phyloP scores from a whole-genome alignment of 2,888 invertebrate species.

The Agrochola circellaris region DNA sequence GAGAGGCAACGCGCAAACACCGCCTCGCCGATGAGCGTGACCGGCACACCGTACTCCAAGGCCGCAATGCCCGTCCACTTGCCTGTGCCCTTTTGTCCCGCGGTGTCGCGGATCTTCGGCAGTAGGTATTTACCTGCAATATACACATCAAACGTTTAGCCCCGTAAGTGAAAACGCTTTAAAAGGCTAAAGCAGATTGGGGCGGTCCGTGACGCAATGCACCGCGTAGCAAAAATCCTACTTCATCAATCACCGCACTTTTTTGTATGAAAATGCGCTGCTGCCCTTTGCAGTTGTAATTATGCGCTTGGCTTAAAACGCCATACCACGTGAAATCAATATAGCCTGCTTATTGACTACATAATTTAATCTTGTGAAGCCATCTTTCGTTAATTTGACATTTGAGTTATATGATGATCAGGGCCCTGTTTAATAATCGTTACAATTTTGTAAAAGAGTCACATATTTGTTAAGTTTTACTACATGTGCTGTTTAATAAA shows the following conservation, averaged over 20 bases:
- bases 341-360: neutral
- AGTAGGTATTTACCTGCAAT: slow-evolving; percentile 93
- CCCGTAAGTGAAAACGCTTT: neutral
- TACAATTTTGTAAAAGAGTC: too few relatives aligned
- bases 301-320: too few relatives aligned
- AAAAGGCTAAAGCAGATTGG: too few relatives aligned
- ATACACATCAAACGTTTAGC: slow-evolving; percentile 5
- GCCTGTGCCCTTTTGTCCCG: slow-evolving; percentile 99
- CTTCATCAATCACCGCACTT: too few relatives aligned
- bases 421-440: too few relatives aligned
- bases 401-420: neutral
- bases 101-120: slow-evolving; percentile 98
- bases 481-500: too few relatives aligned
- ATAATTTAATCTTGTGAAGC: neutral
- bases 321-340: neutral
- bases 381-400: neutral
- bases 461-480: too few relatives aligned
- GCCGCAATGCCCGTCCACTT: slow-evolving; percentile 99
- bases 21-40: slow-evolving; percentile 99
- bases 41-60: slow-evolving; percentile 98
- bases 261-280: neutral
- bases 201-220: neutral
- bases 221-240: neutral
- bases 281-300: neutral
- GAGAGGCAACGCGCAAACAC: slow-evolving; percentile 99